These are phyloP conservation scores for Lissonota sp. DNA, from an alignment of 2,888 invertebrate genomes.

Conservation along the genomic window DNA sequence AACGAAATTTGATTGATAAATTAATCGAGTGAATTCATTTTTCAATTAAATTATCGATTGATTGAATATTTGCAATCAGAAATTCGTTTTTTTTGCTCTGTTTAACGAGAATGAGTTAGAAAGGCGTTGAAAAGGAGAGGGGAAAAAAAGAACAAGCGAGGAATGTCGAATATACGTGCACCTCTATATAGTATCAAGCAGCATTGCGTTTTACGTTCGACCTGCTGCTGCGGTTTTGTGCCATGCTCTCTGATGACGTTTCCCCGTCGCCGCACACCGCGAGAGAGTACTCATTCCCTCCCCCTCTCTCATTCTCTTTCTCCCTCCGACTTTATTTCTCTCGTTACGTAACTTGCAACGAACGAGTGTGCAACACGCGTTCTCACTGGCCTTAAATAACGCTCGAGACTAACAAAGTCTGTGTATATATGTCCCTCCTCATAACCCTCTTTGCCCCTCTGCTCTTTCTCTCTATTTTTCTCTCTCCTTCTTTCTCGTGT, in stretches of 20 bases:
- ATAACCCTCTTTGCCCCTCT: too few species aligned
- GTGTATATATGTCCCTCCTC: neutral
- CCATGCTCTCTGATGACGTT: conserved; percentile 48
- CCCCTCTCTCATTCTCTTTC: neutral
- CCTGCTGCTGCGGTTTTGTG: conserved; percentile 23
- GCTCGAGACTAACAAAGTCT: conserved; percentile 52
- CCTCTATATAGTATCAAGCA: neutral
- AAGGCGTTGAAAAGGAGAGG: neutral
- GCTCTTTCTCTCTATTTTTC: neutral
- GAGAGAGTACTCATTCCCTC: conserved; percentile 26
- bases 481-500: neutral
- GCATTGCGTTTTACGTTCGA: conserved; percentile 44
- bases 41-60: neutral
- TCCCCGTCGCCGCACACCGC: conserved; percentile 26
- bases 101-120: neutral
- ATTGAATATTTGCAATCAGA: neutral
- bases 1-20: too few species aligned
- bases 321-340: conserved; percentile 13
- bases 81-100: neutral
- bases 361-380: conserved; percentile 33
- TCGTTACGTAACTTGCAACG: conserved; percentile 54
- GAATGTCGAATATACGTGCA: conserved; percentile 43
- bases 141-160: neutral
- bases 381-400: conserved; percentile 63
- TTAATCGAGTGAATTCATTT: neutral